Conservation (phyloP, 1,140 invertebrate genomes). For the Heliconius eleuchia region DNA sequence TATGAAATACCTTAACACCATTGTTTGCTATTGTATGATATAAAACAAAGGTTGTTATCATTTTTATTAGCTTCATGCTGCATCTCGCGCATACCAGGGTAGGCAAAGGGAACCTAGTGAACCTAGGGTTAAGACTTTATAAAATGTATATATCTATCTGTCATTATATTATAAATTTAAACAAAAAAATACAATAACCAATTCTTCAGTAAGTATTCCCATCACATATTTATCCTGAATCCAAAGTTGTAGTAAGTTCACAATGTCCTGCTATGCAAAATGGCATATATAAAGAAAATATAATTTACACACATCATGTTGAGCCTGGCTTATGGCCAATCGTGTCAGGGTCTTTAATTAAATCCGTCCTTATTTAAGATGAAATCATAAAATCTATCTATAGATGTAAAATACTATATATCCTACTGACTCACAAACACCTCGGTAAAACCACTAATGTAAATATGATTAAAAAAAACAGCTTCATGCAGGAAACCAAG, state of each 20-base stretch:
- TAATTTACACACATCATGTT: constrained; percentile 41
- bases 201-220: not conserved
- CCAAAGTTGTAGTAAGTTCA: constrained; percentile 13
- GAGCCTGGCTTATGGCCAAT: constrained; percentile 44
- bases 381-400: constrained; percentile 10
- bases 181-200: no score
- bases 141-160: no score
- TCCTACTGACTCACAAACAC: not conserved
- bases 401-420: constrained; percentile 2
- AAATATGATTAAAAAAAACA: not conserved
- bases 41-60: no score
- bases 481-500: no score
- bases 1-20: no score
- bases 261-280: constrained; percentile 12
- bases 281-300: constrained; percentile 27
- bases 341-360: constrained; percentile 38
- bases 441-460: not conserved
- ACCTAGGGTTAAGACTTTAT: no score
- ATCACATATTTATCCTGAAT: not conserved
- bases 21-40: no score
- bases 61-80: no score
- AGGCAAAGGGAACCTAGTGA: no score
- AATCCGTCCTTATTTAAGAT: constrained; percentile 10
- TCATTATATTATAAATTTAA: no score
- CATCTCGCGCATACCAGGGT: no score